Percentiles rank a stretch among this genome's conserved stretches.
Evolutionary conservation across 2,888 invertebrate species (phyloP).

Genomic region (Ophion ventricosus): DNA sequence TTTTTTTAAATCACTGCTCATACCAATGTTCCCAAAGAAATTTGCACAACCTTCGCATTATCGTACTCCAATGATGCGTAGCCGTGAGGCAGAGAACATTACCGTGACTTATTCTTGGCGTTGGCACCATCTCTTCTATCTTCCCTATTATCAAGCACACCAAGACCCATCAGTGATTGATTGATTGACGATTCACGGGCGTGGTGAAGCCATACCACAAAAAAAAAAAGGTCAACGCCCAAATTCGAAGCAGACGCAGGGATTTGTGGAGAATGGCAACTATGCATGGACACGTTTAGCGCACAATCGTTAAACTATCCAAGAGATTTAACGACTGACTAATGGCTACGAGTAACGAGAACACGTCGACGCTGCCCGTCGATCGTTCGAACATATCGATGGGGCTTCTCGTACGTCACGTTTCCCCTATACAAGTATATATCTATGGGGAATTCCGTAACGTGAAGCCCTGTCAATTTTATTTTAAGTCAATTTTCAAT

Average conservation of each 20-base stretch:
- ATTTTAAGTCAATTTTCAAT: too few relatives aligned
- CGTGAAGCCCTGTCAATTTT: not conserved
- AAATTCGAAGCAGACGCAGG: conserved; percentile 38
- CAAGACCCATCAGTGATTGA: conserved; percentile 53
- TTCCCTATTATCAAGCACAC: not conserved
- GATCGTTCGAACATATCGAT: conserved; percentile 59
- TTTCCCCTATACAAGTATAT: conserved; percentile 14
- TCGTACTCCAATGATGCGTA: too few relatives aligned
- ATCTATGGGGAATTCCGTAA: conserved; percentile 5
- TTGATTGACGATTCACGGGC: conserved; percentile 64
- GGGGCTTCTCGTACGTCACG: conserved; percentile 28
- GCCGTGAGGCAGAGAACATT: too few relatives aligned
- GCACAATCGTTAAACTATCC: conserved; percentile 67
- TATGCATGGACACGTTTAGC: conserved; percentile 37
- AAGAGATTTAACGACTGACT: conserved; percentile 68
- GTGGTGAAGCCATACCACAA: conserved; percentile 39
- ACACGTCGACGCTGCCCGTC: conserved; percentile 53
- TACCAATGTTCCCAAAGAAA: too few relatives aligned
- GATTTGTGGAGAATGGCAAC: conserved; percentile 43
- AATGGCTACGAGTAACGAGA: conserved; percentile 64
- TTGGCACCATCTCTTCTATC: conserved; percentile 19
- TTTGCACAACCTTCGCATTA: too few relatives aligned
- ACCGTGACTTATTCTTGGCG: not conserved
- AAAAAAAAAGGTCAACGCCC: conserved; percentile 56
- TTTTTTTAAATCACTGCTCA: too few relatives aligned